Conservation (phyloP, 1,140 invertebrate genomes). For the Halesus radiatus region DNA sequence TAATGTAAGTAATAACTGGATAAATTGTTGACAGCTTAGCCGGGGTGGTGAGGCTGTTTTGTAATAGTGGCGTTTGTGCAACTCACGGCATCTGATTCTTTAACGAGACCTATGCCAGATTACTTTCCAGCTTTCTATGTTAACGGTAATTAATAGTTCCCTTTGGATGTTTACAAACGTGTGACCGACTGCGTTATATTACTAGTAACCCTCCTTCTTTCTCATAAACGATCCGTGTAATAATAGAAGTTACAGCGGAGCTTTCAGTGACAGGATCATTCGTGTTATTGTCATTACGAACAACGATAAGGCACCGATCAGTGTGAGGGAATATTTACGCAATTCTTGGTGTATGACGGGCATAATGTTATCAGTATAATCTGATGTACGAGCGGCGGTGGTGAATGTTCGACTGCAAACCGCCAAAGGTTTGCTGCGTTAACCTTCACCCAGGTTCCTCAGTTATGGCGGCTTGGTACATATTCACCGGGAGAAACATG, state of each 20-base stretch:
- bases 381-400: too few relatives aligned
- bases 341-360: too few relatives aligned
- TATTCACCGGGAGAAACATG: slow-evolving; percentile 1
- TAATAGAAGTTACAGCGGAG: too few relatives aligned
- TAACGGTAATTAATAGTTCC: too few relatives aligned
- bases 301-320: too few relatives aligned
- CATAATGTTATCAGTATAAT: too few relatives aligned
- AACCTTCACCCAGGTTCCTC: not conserved
- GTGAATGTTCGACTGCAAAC: not conserved
- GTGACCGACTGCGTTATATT: not conserved
- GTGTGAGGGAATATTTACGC: too few relatives aligned
- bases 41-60: not conserved
- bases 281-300: too few relatives aligned
- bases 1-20: not conserved
- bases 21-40: not conserved
- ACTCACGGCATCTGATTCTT: not conserved
- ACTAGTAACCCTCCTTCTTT: not conserved
- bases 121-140: not conserved
- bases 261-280: too few relatives aligned
- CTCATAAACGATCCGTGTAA: too few relatives aligned
- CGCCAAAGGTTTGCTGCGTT: slow-evolving; percentile 1
- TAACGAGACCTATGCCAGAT: not conserved
- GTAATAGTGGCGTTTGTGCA: not conserved
- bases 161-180: not conserved
- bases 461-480: slow-evolving; percentile 1